phyloP scores from a whole-genome alignment of 2,888 invertebrate species.

The Sminthurides aquaticus region DNA sequence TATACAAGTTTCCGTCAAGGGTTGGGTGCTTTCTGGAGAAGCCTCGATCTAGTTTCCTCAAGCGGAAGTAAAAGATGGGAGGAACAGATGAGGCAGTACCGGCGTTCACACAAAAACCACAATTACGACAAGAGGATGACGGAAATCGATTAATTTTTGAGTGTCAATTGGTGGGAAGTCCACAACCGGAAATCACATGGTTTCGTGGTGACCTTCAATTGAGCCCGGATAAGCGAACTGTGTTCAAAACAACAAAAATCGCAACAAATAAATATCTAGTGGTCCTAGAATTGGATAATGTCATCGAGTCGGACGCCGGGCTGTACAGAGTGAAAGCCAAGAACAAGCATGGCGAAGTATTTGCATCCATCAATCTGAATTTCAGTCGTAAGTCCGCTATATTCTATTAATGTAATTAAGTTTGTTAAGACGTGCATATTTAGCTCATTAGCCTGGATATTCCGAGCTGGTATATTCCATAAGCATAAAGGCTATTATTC shows the following conservation, averaged over 20 bases:
- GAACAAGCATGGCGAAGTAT: conserved; percentile 94
- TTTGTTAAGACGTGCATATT: no score
- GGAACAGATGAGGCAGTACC: conserved; percentile 92
- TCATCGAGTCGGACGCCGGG: conserved; percentile 90
- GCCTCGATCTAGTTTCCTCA: background rate
- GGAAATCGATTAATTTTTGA: conserved; percentile 91
- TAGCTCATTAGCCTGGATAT: no score
- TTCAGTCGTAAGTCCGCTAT: conserved; percentile 88
- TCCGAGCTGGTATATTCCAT: no score
- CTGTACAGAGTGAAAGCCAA: conserved; percentile 94
- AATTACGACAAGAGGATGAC: conserved; percentile 90
- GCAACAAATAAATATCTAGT: conserved; percentile 80
- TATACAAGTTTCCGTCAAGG: background rate
- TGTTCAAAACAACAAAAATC: conserved; percentile 79
- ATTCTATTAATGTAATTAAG: no score
- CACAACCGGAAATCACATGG: conserved; percentile 87
- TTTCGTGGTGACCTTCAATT: conserved; percentile 79
- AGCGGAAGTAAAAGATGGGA: conserved; percentile 55
- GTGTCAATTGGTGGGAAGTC: conserved; percentile 78
- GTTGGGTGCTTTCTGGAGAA: background rate
- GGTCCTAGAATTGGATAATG: conserved; percentile 88
- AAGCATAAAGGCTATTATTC: no score
- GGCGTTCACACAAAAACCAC: conserved; percentile 96
- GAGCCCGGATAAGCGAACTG: conserved; percentile 74
- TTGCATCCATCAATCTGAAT: conserved; percentile 93